Evolutionary conservation across 1,140 invertebrate genomes (phyloP).

Genomic region (Trichoplusia ni): DNA sequence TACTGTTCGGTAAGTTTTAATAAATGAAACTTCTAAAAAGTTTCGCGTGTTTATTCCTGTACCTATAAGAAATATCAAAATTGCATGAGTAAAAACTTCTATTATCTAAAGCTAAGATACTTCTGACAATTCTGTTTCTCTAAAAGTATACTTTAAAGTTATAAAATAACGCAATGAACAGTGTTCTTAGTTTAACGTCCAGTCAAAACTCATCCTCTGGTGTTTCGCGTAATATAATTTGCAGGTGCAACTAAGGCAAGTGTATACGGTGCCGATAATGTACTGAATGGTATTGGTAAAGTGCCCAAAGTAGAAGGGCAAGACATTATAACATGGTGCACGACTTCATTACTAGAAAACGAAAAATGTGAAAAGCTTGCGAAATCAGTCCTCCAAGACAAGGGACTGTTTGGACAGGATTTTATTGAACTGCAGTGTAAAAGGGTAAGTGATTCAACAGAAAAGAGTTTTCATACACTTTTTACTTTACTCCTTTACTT

Average conservation of each 20-base stretch:
- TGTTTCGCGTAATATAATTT: no score
- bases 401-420: conserved; percentile 83
- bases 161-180: no score
- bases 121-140: no score
- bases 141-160: no score
- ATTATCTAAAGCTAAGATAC: no score
- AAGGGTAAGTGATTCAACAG: conserved; percentile 73
- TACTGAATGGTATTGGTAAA: conserved; percentile 44
- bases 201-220: no score
- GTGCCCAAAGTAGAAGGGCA: conserved; percentile 55
- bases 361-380: conserved; percentile 89
- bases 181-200: no score
- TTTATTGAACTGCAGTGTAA: conserved; percentile 85
- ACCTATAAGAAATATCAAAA: no score
- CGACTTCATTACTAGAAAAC: conserved; percentile 87
- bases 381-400: conserved; percentile 85
- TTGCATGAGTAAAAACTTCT: no score
- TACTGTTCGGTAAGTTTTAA: neutral
- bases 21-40: neutral
- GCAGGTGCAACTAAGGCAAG: conserved; percentile 35
- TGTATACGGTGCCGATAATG: conserved; percentile 44
- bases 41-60: neutral
- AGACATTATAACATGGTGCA: conserved; percentile 87
- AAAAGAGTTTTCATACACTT: no score
- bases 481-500: no score